Conservation (phyloP, 2,113 vertebrate genomes). For the Thalassoma bifasciatum region DNA sequence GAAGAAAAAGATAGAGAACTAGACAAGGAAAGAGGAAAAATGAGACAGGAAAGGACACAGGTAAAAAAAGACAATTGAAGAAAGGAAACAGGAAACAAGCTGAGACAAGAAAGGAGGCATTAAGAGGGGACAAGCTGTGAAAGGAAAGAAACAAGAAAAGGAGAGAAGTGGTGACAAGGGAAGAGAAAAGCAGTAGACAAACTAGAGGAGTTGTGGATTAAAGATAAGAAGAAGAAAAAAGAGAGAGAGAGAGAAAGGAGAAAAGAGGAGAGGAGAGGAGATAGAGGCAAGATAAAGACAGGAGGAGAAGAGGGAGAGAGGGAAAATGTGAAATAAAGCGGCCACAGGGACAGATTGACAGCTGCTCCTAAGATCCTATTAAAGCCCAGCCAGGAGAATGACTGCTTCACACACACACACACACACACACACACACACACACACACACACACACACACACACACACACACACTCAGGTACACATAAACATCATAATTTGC, state of each 20-base stretch:
- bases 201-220: no score
- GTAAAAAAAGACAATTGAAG: no score
- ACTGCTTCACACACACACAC: conserved; percentile 1
- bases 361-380: conserved; percentile 55
- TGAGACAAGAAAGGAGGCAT: background rate
- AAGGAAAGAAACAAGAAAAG: no score
- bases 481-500: conserved; percentile 1
- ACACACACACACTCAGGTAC: conserved; percentile 13
- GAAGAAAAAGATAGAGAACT: no score
- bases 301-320: conserved; percentile 5
- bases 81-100: background rate
- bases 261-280: background rate
- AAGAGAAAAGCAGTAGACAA: no score
- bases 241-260: background rate
- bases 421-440: conserved; percentile 26
- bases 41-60: background rate
- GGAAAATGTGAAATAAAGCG: conserved; percentile 35
- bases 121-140: conserved; percentile 6
- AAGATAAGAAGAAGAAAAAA: no score
- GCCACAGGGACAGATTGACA: conserved; percentile 51
- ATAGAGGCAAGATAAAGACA: no score
- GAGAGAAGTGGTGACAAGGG: background rate
- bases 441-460: conserved; percentile 19
- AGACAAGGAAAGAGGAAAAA: background rate
- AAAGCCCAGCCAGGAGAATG: conserved; percentile 21